Percentiles rank a stretch among this genome's conserved stretches.
These are phyloP conservation scores for Rhamphomyia laevipes DNA, from an alignment of 2,888 invertebrate genomes.

Conservation along the genomic window DNA sequence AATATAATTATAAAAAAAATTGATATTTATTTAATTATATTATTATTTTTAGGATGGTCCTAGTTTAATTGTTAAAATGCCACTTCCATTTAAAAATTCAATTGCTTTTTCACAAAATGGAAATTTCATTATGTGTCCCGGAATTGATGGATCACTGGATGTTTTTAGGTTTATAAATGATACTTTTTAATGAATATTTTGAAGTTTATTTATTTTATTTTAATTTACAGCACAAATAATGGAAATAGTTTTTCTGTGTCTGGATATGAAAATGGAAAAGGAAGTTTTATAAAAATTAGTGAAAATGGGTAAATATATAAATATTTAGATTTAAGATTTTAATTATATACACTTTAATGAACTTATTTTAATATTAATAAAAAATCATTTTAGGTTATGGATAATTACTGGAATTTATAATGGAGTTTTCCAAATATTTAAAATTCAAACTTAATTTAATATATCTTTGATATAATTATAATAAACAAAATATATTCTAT, in stretches of 20 bases:
- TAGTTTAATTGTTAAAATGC: constrained; percentile 28
- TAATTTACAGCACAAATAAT: constrained; percentile 19
- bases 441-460: constrained; percentile 14
- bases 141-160: constrained; percentile 28
- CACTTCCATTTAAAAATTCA: constrained; percentile 32
- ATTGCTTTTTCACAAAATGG: constrained; percentile 28
- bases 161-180: constrained; percentile 22
- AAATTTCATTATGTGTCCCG: constrained; percentile 29
- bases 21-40: neutral
- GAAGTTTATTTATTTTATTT: neutral
- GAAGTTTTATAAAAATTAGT: constrained; percentile 29
- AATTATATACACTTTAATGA: neutral
- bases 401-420: constrained; percentile 31
- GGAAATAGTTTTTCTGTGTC: constrained; percentile 25
- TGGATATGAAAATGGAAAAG: constrained; percentile 29
- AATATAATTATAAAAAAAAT: neutral
- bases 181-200: neutral
- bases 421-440: constrained; percentile 32
- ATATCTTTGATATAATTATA: neutral
- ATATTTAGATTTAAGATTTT: neutral
- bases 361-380: neutral
- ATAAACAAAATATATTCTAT: neutral
- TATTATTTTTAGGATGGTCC: constrained; percentile 21
- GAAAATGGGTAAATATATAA: constrained; percentile 29
- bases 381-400: constrained; percentile 27